Percentiles rank a stretch among this genome's conserved stretches.
Evolutionary conservation across 2,113 vertebrate genomes (phyloP).

Genomic region (Takifugu bimaculatus): DNA sequence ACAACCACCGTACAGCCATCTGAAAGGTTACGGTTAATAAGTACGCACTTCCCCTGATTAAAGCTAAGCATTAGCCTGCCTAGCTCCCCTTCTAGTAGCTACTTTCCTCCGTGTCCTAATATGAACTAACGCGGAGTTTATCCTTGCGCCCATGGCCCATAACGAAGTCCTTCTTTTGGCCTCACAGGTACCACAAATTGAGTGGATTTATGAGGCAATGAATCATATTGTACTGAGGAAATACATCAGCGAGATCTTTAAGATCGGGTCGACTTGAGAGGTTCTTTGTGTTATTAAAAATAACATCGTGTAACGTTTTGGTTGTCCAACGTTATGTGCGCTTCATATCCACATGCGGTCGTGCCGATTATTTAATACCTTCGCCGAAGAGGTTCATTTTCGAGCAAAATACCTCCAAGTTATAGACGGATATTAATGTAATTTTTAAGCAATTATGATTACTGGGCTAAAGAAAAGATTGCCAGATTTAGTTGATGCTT

Average conservation of each 20-base stretch:
- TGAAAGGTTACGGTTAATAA: constrained; percentile 28
- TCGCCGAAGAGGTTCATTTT: neutral
- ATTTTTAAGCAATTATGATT: too few relatives aligned
- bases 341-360: neutral
- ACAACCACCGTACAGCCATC: constrained; percentile 80
- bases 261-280: neutral
- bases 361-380: neutral
- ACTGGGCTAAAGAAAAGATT: too few relatives aligned
- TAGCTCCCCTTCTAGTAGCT: constrained; percentile 43
- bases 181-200: too few relatives aligned
- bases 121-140: constrained; percentile 54
- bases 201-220: neutral
- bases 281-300: too few relatives aligned
- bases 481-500: too few relatives aligned
- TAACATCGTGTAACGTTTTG: constrained; percentile 20
- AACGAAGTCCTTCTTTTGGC: too few relatives aligned
- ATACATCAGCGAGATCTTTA: neutral
- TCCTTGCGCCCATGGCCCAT: neutral
- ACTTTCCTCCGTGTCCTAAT: constrained; percentile 15
- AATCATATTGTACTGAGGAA: neutral
- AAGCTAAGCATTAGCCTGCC: constrained; percentile 57
- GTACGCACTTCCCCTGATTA: constrained; percentile 13
- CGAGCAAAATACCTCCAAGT: too few relatives aligned
- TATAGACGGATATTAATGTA: too few relatives aligned
- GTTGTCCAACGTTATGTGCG: constrained; percentile 35